Evolutionary conservation across 2,113 vertebrate genomes (phyloP).

Genomic region (Menidia beryllina): DNA sequence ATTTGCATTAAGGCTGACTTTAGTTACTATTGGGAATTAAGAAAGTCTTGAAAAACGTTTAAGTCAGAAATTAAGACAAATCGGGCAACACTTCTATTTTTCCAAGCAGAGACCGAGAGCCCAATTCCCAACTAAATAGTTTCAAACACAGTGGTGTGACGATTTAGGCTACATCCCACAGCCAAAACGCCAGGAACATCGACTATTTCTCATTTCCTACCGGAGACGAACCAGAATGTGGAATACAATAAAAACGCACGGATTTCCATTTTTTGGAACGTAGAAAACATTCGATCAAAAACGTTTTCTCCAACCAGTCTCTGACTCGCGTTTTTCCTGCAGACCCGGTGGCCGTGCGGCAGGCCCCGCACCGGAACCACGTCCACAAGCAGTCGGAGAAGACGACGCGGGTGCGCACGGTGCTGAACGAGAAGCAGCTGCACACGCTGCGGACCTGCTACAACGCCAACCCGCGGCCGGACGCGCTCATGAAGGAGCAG

Average conservation of each 20-base stretch:
- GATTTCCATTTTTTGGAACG: background rate
- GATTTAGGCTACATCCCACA: too few relatives aligned
- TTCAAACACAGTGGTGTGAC: too few relatives aligned
- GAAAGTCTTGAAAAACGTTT: background rate
- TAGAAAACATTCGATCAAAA: background rate
- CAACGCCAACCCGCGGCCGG: constrained; percentile 94
- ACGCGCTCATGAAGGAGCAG: constrained; percentile 98
- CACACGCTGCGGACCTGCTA: constrained; percentile 96
- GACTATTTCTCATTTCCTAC: background rate
- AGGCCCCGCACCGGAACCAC: constrained; percentile 86
- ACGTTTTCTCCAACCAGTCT: background rate
- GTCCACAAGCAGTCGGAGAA: constrained; percentile 91
- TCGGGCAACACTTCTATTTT: too few relatives aligned
- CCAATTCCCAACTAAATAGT: too few relatives aligned
- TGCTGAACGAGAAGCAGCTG: constrained; percentile 96
- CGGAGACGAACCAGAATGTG: background rate
- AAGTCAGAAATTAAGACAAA: too few relatives aligned
- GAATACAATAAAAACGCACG: background rate
- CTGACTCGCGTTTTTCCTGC: constrained; percentile 28
- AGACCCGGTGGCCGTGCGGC: constrained; percentile 87
- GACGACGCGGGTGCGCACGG: constrained; percentile 93
- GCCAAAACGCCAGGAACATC: background rate
- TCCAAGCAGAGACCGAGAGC: too few relatives aligned
- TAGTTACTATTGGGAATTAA: too few relatives aligned
- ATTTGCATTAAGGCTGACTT: too few relatives aligned